These are phyloP conservation scores for Scarus forsteni DNA, from an alignment of 2,797 vertebrate genomes.

Conservation along the genomic window DNA sequence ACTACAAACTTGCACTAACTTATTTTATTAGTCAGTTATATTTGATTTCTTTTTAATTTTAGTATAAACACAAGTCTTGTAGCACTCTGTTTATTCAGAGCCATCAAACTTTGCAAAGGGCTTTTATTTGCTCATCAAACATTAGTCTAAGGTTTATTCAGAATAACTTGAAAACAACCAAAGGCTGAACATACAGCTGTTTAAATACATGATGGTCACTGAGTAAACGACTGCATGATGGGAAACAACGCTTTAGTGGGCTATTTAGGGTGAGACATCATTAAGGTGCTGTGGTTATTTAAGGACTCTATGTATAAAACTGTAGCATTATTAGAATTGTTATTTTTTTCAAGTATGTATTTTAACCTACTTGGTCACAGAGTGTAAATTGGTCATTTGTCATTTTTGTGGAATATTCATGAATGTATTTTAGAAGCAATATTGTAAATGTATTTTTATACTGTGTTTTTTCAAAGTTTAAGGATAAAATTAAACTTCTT, in stretches of 20 bases:
- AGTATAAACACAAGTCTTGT: background rate
- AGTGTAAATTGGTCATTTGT: slow-evolving; percentile 33
- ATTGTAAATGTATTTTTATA: slow-evolving; percentile 75
- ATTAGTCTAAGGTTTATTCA: slow-evolving; percentile 35
- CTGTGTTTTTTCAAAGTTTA: slow-evolving; percentile 50
- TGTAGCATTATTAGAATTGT: background rate
- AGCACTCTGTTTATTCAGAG: background rate
- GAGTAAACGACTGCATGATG: slow-evolving; percentile 11
- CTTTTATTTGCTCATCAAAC: slow-evolving; percentile 18
- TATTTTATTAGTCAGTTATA: slow-evolving; percentile 11
- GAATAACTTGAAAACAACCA: slow-evolving; percentile 42
- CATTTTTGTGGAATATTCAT: slow-evolving; percentile 59
- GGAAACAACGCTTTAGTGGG: slow-evolving; percentile 11
- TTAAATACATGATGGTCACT: slow-evolving; percentile 1
- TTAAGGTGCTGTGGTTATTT: slow-evolving; percentile 35
- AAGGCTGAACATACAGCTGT: slow-evolving; percentile 7
- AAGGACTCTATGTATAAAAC: slow-evolving; percentile 18
- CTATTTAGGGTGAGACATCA: slow-evolving; percentile 20
- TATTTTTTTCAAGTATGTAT: slow-evolving; percentile 26
- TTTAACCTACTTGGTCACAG: slow-evolving; percentile 44
- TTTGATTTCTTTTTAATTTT: slow-evolving; percentile 1
- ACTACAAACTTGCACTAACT: slow-evolving; percentile 42
- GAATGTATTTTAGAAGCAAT: slow-evolving; percentile 74
- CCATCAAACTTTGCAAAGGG: slow-evolving; percentile 21
- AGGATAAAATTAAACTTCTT: background rate